phyloP scores from a whole-genome alignment of 2,888 invertebrate species.

The Microplitis deprimator region DNA sequence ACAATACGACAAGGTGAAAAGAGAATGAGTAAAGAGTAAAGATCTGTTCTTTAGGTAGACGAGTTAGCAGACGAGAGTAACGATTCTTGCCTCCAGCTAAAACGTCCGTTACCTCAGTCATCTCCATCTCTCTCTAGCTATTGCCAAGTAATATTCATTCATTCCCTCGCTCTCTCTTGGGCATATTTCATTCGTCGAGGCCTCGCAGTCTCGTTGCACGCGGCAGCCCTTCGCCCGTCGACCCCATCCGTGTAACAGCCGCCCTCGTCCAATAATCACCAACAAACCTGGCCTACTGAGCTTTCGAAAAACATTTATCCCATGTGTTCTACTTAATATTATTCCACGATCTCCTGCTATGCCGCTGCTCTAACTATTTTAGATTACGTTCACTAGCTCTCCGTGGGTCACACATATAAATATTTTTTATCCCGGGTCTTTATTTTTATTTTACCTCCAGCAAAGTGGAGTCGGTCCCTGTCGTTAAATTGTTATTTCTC shows the following conservation, averaged over 20 bases:
- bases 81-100: slow-evolving; percentile 55
- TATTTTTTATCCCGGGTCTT: neutral
- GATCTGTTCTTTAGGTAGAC: slow-evolving; percentile 55
- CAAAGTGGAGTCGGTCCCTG: neutral
- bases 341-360: slow-evolving; percentile 13
- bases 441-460: slow-evolving; percentile 3
- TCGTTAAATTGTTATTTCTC: neutral
- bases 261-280: slow-evolving; percentile 38
- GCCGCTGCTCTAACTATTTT: slow-evolving; percentile 9
- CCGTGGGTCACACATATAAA: neutral
- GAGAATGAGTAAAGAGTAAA: slow-evolving; percentile 26
- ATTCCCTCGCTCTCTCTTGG: slow-evolving; percentile 24
- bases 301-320: slow-evolving; percentile 50
- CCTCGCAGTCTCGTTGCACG: slow-evolving; percentile 11
- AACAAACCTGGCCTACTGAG: slow-evolving; percentile 43
- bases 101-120: slow-evolving; percentile 28
- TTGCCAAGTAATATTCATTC: slow-evolving; percentile 21
- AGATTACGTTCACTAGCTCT: slow-evolving; percentile 10
- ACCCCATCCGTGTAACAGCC: slow-evolving; percentile 35
- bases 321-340: slow-evolving; percentile 11
- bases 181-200: slow-evolving; percentile 34
- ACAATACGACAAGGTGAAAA: slow-evolving; percentile 30
- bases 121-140: slow-evolving; percentile 3
- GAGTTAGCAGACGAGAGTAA: slow-evolving; percentile 65
- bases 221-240: slow-evolving; percentile 10